Percentiles rank a stretch among this genome's conserved stretches.
Evolutionary conservation across 2,797 vertebrate species (phyloP).

Genomic region (Coilia nasus): DNA sequence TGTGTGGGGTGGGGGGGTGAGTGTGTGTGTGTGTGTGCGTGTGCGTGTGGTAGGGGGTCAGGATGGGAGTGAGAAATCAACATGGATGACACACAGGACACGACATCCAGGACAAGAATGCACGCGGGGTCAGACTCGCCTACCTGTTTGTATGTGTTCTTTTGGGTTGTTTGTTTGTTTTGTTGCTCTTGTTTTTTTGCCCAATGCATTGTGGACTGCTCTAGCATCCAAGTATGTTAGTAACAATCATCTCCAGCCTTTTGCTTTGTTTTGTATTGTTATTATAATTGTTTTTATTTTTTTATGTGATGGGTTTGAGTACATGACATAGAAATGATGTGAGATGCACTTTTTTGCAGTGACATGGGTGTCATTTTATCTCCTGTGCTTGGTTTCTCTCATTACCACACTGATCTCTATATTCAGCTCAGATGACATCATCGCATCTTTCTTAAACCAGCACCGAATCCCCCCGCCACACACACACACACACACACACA

Average conservation of each 20-base stretch:
- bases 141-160: neutral
- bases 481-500: too few relatives aligned
- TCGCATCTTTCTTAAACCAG: neutral
- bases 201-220: neutral
- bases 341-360: slow-evolving; percentile 21
- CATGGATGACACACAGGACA: neutral
- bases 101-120: neutral
- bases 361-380: slow-evolving; percentile 8
- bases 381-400: neutral
- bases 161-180: neutral
- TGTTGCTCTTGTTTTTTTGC: neutral
- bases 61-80: neutral
- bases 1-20: too few relatives aligned
- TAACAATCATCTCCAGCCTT: neutral
- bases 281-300: neutral
- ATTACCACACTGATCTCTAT: neutral
- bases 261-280: neutral
- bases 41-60: too few relatives aligned
- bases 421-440: neutral
- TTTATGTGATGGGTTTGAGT: neutral
- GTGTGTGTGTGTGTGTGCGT: too few relatives aligned
- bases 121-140: neutral
- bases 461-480: neutral
- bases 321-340: neutral
- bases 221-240: neutral